Evolutionary conservation across 2,888 invertebrate species (phyloP), one percentile per base, ranked within the genome.

Genomic region (Melinaea menophilus): DNA sequence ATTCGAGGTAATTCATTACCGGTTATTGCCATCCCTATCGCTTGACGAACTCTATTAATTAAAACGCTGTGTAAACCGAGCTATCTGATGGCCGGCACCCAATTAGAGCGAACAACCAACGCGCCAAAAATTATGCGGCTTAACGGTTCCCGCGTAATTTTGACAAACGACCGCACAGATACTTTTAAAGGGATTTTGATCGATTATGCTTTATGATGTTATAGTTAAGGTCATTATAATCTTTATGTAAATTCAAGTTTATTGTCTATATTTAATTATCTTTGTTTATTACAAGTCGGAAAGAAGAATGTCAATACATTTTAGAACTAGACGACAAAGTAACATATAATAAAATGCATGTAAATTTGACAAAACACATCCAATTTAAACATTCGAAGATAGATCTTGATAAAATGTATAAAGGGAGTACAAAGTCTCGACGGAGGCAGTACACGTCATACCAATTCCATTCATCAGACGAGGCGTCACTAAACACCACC

Each of bases 61-160:
- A 90, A 88, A 88, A 80, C 84, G 79, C 82, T 85, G 86, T 88
- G 90, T 89, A 90, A 89, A 89, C 88, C 85, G 80, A 86, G 86
- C 86, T 86, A 88, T 88, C 85, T 82, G 80, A 66, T 69, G 70
- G 73, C 73, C 75, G 81, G 84, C 84, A 85, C 80, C 86, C 86
- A 87, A 88, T 87, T 87, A 88, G 84, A 79, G 79, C 74, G 76
- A 73, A 77, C 80, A 79, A 78, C 74, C 73, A 71, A 67, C 78
- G 78, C 86, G 84, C 86, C 88, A 90, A 90, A 90, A 90, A 90
- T 89, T 86, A 89, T 85, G 85, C 88, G 86, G 86, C 85, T 86
- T 88, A 86, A 83, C 87, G 83, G 81, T 80, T 83, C 76, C 82
- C 81, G 81, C 80, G 86, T 87, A 84, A 88, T 86, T 88, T 88